phyloP scores from a whole-genome alignment of 2,888 invertebrate genomes.

The Monopis laevigella region DNA sequence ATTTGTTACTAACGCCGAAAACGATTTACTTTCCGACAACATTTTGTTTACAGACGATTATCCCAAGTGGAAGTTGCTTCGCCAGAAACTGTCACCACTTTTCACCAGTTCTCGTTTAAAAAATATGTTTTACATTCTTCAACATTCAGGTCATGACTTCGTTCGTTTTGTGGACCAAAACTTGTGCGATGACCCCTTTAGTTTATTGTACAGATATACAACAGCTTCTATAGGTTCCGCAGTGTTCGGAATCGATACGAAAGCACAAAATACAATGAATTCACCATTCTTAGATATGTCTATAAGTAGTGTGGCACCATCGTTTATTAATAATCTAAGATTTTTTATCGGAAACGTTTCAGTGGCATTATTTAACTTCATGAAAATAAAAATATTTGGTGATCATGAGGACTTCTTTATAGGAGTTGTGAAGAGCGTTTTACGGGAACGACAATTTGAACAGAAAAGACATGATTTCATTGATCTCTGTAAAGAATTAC shows the following conservation, averaged over 20 bases:
- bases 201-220: conserved; percentile 34
- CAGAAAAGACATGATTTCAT: conserved; percentile 35
- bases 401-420: conserved; percentile 39
- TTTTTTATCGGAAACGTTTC: conserved; percentile 24
- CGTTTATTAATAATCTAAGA: conserved; percentile 23
- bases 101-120: conserved; percentile 43
- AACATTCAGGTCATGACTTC: conserved; percentile 37
- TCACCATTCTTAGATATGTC: conserved; percentile 37
- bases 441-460: conserved; percentile 27
- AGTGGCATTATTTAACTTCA: conserved; percentile 28
- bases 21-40: conserved; percentile 37
- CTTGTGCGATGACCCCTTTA: conserved; percentile 28
- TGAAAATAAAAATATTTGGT: conserved; percentile 35
- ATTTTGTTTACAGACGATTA: conserved; percentile 37
- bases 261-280: conserved; percentile 36
- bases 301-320: conserved; percentile 28
- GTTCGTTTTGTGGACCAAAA: conserved; percentile 27
- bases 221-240: conserved; percentile 41
- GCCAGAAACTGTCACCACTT: conserved; percentile 43
- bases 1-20: conserved; percentile 25
- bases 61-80: conserved; percentile 38
- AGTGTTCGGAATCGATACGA: conserved; percentile 48
- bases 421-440: conserved; percentile 33
- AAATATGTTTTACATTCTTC: conserved; percentile 45
- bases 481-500: conserved; percentile 36